Conservation (phyloP, 1,140 invertebrate genomes). For the Cotesia chilonis region DNA sequence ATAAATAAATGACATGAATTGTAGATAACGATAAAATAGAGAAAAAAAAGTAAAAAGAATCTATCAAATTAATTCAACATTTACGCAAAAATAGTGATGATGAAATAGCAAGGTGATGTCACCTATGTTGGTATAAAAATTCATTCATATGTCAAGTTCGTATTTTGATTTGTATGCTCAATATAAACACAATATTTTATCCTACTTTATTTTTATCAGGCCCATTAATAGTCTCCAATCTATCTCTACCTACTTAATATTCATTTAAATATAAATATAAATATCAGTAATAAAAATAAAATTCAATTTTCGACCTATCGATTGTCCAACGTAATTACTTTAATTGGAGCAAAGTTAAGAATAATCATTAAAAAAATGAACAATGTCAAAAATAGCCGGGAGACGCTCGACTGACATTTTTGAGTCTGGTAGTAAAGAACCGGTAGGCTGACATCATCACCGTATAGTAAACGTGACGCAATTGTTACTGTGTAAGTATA, state of each 20-base stretch:
- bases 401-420: slow-evolving; percentile 55
- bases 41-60: background rate
- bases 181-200: slow-evolving; percentile 6
- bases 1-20: background rate
- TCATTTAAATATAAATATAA: no score
- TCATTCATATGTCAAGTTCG: slow-evolving; percentile 1
- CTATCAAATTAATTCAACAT: background rate
- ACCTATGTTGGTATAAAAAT: slow-evolving; percentile 7
- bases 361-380: background rate
- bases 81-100: slow-evolving; percentile 8
- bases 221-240: background rate
- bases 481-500: slow-evolving; percentile 47
- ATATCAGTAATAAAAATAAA: no score
- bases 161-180: background rate
- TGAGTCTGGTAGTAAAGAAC: slow-evolving; percentile 47
- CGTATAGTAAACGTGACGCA: slow-evolving; percentile 57
- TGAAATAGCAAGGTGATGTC: background rate
- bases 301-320: no score
- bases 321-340: no score
- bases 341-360: background rate
- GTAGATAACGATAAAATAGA: background rate
- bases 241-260: background rate
- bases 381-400: slow-evolving; percentile 15
- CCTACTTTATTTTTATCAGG: background rate
- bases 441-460: slow-evolving; percentile 53